phyloP scores from a whole-genome alignment of 2,113 vertebrate genomes.

The Sprattus sprattus region DNA sequence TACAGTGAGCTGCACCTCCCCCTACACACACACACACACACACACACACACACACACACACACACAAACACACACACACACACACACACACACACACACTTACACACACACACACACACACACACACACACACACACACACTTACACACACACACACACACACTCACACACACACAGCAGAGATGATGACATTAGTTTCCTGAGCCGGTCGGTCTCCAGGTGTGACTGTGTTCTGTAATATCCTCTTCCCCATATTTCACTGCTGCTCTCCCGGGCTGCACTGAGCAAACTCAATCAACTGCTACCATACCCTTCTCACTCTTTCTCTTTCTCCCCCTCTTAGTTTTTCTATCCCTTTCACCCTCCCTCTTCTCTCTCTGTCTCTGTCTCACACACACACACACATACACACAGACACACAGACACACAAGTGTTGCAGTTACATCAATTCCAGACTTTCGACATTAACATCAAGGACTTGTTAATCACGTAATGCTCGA shows the following conservation, averaged over 20 bases:
- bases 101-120: constrained; percentile 29
- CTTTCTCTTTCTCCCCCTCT: background rate
- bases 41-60: constrained; percentile 14
- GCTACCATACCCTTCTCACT: constrained; percentile 31
- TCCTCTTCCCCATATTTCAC: constrained; percentile 65
- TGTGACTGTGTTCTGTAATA: constrained; percentile 72
- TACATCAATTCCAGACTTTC: too few relatives aligned
- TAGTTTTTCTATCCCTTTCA: background rate
- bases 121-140: background rate
- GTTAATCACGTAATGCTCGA: too few relatives aligned
- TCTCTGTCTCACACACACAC: background rate
- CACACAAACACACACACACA: background rate
- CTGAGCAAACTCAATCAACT: constrained; percentile 78
- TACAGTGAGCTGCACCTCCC: constrained; percentile 16
- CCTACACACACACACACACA: constrained; percentile 18
- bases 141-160: background rate
- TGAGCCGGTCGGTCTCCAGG: constrained; percentile 61
- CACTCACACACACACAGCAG: constrained; percentile 16
- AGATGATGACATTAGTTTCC: constrained; percentile 75
- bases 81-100: background rate
- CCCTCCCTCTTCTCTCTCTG: background rate
- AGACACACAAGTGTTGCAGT: background rate
- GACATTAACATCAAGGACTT: too few relatives aligned
- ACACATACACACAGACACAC: background rate
- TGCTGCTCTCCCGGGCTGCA: constrained; percentile 66